Evolutionary conservation across 2,113 vertebrate species (phyloP), one percentile per base, ranked within the genome.

Genomic region (Xiphophorus maculatus): DNA sequence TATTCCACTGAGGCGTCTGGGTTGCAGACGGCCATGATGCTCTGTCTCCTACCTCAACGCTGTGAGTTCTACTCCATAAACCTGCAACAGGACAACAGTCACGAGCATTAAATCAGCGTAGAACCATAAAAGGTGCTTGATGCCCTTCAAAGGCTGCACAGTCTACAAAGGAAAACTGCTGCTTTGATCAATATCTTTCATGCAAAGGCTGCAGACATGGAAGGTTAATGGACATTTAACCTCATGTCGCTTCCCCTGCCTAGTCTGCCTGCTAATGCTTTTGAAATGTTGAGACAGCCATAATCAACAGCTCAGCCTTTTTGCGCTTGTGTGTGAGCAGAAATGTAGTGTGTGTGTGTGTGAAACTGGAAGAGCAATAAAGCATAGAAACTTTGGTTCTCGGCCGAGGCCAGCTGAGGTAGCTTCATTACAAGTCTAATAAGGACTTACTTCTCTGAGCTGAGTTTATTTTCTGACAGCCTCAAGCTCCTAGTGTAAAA

Each of bases 191-290:
- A 89, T 92, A 88, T 89, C 81, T 81, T 69, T 19, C 19, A 61
- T 72, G 79, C 74, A 83, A 80, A 85, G 76, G 79, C 83, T 71
- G 83, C 83, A 85, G 73, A 90, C 80, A 60, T 15, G n/a, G 72
- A 77, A 87, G 90, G 90, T 88, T 92, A 89, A 91, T 88, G 90
- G 89, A 77, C 84, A 89, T 88, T 93, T 93, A 93, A 93, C 91
- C 92, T 76, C 1, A 69, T 42, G 88, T 89, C 87, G 79, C 90
- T 80, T 80, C 81, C 69, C 42, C 77, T 76, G 88, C 88, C 79
- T 79, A 15, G 28, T n/a, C 84, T 81, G 69, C 37, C 76, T 69
- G 58, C 69, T 85, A 88, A 86, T 74, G 69, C 83, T 86, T 87
- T 81, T 80, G 80, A 88, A 86, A 87, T 86, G 58, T 73, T 83